These are phyloP conservation scores for Enteromius viviparus DNA, from an alignment of 2,797 vertebrate species.

Conservation along the genomic window DNA sequence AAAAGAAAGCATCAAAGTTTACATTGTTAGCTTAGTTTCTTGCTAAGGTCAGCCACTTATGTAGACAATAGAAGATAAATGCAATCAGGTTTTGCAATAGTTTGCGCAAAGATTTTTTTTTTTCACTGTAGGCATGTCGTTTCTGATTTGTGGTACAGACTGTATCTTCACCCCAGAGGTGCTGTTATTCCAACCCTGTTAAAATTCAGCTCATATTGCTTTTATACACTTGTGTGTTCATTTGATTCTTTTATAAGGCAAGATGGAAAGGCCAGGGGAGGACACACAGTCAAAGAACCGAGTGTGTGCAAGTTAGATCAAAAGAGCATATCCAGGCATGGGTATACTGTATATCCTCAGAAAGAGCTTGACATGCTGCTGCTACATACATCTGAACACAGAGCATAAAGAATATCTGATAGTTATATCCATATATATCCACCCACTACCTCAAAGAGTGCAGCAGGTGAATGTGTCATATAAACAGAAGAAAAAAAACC, in stretches of 20 bases:
- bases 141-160: slow-evolving; percentile 12
- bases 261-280: slow-evolving; percentile 16
- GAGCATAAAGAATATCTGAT: slow-evolving; percentile 12
- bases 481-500: slow-evolving; percentile 4
- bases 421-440: slow-evolving; percentile 18
- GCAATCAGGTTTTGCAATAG: not conserved
- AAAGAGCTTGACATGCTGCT: slow-evolving; percentile 4
- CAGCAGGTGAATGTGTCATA: not conserved
- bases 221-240: slow-evolving; percentile 15
- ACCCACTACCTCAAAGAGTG: slow-evolving; percentile 10
- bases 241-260: not conserved
- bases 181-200: slow-evolving; percentile 15
- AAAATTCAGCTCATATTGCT: slow-evolving; percentile 13
- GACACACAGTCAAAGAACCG: not conserved
- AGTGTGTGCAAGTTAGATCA: slow-evolving; percentile 8
- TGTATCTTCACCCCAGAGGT: not conserved
- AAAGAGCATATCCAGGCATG: slow-evolving; percentile 5
- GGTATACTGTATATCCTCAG: slow-evolving; percentile 1
- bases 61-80: not conserved
- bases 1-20: not conserved
- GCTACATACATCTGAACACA: not conserved
- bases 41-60: not conserved
- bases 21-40: not conserved
- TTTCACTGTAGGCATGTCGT: not conserved
- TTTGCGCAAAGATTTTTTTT: not conserved